phyloP scores from a whole-genome alignment of 2,113 vertebrate genomes.

The Ictalurus furcatus region DNA sequence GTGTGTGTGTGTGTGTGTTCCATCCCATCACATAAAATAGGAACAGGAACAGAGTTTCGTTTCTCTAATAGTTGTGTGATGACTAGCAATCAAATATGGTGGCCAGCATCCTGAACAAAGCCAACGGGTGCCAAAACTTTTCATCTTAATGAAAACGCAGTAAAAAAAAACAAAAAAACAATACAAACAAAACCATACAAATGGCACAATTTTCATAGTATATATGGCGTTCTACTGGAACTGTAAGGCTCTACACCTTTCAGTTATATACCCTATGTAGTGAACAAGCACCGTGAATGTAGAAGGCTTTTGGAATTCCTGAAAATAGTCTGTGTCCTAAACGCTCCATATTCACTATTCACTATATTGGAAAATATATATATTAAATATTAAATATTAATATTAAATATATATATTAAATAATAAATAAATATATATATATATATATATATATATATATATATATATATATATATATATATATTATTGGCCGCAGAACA shows the following conservation, averaged over 20 bases:
- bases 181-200: background rate
- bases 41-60: background rate
- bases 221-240: background rate
- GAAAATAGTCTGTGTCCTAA: background rate
- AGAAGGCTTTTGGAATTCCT: background rate
- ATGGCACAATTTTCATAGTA: background rate
- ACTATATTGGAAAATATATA: background rate
- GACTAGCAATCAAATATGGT: background rate
- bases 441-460: too few species aligned
- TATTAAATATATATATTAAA: too few species aligned
- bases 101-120: background rate
- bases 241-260: too few species aligned
- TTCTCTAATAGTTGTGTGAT: background rate
- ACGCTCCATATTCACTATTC: background rate
- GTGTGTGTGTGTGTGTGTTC: background rate
- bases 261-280: background rate
- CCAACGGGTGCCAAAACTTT: background rate
- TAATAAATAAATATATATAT: too few species aligned
- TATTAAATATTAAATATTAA: too few species aligned
- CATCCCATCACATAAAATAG: background rate
- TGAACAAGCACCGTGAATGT: background rate
- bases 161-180: too few species aligned
- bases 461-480: too few species aligned
- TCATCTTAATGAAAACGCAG: background rate
- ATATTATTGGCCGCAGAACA: background rate